Conservation (phyloP, 1,140 invertebrate genomes). For the Steinernema khuongi region DNA sequence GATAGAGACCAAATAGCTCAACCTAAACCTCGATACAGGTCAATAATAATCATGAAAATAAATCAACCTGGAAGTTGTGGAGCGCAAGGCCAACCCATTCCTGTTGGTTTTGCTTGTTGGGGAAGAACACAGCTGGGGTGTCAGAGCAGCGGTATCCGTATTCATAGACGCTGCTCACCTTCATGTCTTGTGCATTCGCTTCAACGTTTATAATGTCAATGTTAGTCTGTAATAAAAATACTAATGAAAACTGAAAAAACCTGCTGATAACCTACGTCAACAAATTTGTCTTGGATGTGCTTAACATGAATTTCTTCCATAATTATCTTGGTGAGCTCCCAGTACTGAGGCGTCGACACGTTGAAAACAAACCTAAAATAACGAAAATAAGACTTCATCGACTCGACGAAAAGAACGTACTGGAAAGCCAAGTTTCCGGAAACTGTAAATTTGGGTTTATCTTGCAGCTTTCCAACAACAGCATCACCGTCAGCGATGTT, state of each 20-base stretch:
- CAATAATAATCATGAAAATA: conserved; percentile 32
- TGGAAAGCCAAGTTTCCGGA: not conserved
- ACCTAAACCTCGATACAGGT: conserved; percentile 44
- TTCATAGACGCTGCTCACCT: not conserved
- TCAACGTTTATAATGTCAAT: not conserved
- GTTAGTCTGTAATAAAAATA: not conserved
- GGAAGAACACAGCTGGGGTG: conserved; percentile 44
- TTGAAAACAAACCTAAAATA: not conserved
- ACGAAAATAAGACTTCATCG: not conserved
- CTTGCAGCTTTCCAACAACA: not conserved
- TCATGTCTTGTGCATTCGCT: not conserved
- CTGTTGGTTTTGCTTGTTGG: not conserved
- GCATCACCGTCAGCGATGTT: not conserved
- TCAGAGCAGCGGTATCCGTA: conserved; percentile 30
- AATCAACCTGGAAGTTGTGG: conserved; percentile 50
- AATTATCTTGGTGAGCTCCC: not conserved
- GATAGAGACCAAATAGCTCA: conserved; percentile 58
- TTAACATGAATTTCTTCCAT: not conserved
- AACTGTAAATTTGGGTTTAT: not conserved
- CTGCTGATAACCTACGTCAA: no score
- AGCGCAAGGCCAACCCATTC: conserved; percentile 44
- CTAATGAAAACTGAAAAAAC: no score
- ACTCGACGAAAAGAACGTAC: not conserved
- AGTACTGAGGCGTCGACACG: not conserved
- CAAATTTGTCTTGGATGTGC: no score